phyloP scores from a whole-genome alignment of 2,797 vertebrate species.

The Acanthurus lineatus region DNA sequence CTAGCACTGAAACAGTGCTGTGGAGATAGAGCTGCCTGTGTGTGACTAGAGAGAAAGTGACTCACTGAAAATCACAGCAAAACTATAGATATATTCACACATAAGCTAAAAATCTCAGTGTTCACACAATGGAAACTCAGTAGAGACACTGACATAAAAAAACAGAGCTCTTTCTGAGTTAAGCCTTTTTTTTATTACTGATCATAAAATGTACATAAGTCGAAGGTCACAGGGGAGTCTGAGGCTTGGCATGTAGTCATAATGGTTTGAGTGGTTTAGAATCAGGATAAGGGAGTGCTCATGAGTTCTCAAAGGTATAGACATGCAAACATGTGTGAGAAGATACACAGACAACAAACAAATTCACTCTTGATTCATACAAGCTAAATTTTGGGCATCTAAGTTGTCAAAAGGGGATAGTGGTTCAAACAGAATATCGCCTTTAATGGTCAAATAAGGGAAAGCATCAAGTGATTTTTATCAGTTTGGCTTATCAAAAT shows the following conservation, averaged over 20 bases:
- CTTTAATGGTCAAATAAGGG: not conserved
- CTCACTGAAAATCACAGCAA: constrained; percentile 2
- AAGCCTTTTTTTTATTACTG: not conserved
- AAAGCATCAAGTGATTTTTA: not conserved
- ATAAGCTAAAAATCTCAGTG: not conserved
- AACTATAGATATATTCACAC: not conserved
- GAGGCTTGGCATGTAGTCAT: not conserved
- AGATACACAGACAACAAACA: constrained; percentile 4
- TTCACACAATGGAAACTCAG: not conserved
- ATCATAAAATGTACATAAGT: not conserved
- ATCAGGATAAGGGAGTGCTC: not conserved
- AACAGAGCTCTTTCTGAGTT: not conserved
- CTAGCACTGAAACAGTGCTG: too few relatives aligned
- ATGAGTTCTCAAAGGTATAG: not conserved
- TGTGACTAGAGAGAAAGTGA: constrained; percentile 1
- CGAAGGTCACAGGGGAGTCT: not conserved
- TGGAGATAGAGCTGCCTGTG: too few relatives aligned
- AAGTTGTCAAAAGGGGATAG: not conserved
- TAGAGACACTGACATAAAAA: not conserved
- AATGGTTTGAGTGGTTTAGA: not conserved
- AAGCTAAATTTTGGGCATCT: constrained; percentile 5
- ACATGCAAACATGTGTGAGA: not conserved
- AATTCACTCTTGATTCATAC: not conserved
- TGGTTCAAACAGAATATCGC: not conserved
- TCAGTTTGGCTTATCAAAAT: not conserved